phyloP scores from a whole-genome alignment of 2,797 vertebrate species.

The Hapalemur alaotrensis region DNA sequence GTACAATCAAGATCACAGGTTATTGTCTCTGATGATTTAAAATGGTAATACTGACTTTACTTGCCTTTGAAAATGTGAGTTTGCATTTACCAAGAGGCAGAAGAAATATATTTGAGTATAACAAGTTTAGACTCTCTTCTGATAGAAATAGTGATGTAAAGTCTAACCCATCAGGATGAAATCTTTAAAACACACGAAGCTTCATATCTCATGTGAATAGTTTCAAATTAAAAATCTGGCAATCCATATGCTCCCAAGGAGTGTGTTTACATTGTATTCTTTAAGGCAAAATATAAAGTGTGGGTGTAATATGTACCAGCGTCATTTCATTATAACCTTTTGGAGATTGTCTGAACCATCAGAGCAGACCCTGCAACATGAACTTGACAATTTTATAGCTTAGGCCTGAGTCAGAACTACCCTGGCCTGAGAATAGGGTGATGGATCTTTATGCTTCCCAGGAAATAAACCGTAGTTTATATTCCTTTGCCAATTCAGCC shows the following conservation, averaged over 20 bases:
- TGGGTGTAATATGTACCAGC: accelerated
- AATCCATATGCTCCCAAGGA: not conserved
- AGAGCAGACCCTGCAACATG: not conserved
- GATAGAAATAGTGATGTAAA: not conserved
- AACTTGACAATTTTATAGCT: not conserved
- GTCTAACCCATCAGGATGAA: not conserved
- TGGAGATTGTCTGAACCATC: not conserved
- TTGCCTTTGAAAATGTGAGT: not conserved
- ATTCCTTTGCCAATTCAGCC: not conserved
- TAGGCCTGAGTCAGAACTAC: not conserved
- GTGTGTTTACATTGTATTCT: not conserved
- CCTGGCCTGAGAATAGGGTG: accelerated
- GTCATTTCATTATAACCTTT: not conserved
- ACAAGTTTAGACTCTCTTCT: not conserved
- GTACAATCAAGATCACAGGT: not conserved
- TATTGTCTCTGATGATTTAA: not conserved
- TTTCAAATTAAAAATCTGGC: not conserved
- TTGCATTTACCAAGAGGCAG: not conserved
- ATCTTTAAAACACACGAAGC: not conserved
- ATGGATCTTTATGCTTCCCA: not conserved
- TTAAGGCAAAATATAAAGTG: not conserved
- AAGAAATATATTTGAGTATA: not conserved
- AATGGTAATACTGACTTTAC: not conserved
- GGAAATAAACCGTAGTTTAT: not conserved
- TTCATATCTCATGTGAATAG: not conserved